A percentile compares a stretch with the other conserved stretches of the same genome.
Conservation (phyloP, 2,888 invertebrate species). For the Sphaerophoria taeniata region DNA sequence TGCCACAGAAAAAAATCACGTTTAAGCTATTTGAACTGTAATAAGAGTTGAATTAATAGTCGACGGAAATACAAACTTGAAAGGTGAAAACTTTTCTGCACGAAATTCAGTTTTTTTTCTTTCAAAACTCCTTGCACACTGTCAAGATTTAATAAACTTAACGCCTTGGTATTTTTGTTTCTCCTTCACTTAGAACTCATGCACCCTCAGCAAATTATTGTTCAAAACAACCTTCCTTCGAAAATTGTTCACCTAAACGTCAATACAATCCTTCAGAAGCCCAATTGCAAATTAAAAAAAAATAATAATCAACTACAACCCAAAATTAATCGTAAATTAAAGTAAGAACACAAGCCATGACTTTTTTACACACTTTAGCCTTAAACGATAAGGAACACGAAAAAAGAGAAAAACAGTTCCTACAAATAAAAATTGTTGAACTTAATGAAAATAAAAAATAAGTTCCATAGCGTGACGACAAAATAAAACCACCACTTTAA, state of each 20-base stretch:
- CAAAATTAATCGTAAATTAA: not conserved
- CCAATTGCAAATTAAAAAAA: too few relatives aligned
- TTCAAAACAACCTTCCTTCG: not conserved
- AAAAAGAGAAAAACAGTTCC: not conserved
- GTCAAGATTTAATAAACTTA: not conserved
- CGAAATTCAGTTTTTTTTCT: not conserved
- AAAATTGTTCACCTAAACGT: too few relatives aligned
- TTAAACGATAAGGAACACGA: not conserved
- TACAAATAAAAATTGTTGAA: conserved; percentile 4
- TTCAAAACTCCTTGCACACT: not conserved
- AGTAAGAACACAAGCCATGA: not conserved
- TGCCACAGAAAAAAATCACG: not conserved
- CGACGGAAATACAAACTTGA: not conserved
- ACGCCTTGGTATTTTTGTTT: not conserved
- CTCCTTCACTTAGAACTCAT: not conserved
- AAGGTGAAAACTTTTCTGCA: conserved; percentile 8
- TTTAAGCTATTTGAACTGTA: not conserved
- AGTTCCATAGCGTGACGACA: conserved; percentile 16
- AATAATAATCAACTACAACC: not conserved
- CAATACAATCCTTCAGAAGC: too few relatives aligned
- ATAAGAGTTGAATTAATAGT: conserved; percentile 21
- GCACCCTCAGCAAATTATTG: not conserved
- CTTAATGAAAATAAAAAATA: not conserved
- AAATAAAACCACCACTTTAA: conserved; percentile 18
- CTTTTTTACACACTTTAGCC: not conserved